Percentiles rank a stretch among this genome's conserved stretches.
phyloP scores from a whole-genome alignment of 2,113 vertebrate genomes.

The Halichoerus grypus region DNA sequence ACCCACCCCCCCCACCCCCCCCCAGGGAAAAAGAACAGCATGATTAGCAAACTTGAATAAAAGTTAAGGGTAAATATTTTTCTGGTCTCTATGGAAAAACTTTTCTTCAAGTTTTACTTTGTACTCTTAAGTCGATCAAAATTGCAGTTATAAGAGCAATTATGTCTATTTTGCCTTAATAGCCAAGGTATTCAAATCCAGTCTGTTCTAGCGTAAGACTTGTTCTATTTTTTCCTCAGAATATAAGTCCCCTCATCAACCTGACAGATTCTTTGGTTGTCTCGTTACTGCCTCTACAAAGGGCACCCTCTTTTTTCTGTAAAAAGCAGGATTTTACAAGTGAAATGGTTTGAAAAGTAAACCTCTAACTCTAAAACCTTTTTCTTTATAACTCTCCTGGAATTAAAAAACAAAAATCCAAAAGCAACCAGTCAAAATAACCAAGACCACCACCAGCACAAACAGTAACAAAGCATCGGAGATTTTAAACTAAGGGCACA shows the following conservation, averaged over 20 bases:
- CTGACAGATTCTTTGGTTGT: slow-evolving; percentile 4
- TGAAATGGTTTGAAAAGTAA: slow-evolving; percentile 24
- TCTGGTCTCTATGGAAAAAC: slow-evolving; percentile 9
- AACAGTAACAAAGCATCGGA: neutral
- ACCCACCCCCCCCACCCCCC: too few relatives aligned
- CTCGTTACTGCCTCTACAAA: slow-evolving; percentile 47
- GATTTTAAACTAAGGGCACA: neutral
- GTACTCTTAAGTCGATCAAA: slow-evolving; percentile 29
- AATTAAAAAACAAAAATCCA: neutral
- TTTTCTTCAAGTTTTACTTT: slow-evolving; percentile 8
- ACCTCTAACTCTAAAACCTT: neutral
- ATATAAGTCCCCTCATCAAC: neutral
- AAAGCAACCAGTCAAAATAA: neutral
- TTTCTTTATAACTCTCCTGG: neutral
- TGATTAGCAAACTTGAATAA: slow-evolving; percentile 12
- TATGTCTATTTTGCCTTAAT: slow-evolving; percentile 31
- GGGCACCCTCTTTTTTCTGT: neutral
- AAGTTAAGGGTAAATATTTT: slow-evolving; percentile 17
- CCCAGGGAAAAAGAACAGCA: neutral
- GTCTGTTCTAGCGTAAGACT: neutral
- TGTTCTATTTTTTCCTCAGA: neutral
- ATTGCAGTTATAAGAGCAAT: slow-evolving; percentile 42
- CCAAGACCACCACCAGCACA: neutral
- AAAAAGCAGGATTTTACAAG: slow-evolving; percentile 10
- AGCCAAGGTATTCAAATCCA: neutral